These are phyloP conservation scores for Melipona beecheii DNA, from an alignment of 2,888 invertebrate genomes.

Conservation along the genomic window DNA sequence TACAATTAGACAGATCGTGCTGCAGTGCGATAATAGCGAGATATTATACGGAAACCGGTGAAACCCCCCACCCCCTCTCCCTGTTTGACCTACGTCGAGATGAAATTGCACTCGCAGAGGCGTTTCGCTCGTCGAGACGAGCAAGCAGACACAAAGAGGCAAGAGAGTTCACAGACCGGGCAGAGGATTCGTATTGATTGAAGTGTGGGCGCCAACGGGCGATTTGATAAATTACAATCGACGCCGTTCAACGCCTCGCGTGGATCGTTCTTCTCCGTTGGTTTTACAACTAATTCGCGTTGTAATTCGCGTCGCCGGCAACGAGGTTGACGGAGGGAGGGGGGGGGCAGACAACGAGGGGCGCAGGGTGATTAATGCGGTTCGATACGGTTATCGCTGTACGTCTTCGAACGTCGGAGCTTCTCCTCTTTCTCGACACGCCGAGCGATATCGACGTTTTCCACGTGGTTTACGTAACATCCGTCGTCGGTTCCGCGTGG, in stretches of 20 bases:
- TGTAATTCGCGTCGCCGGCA: constrained; percentile 51
- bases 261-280: constrained; percentile 28
- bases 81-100: constrained; percentile 1
- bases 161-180: constrained; percentile 54
- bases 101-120: constrained; percentile 25
- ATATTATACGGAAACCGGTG: constrained; percentile 26
- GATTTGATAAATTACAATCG: constrained; percentile 69
- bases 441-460: constrained; percentile 2
- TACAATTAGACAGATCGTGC: not conserved
- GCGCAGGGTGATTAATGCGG: constrained; percentile 56
- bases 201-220: constrained; percentile 71
- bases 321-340: constrained; percentile 34
- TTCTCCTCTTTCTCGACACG: constrained; percentile 4
- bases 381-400: constrained; percentile 52
- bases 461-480: constrained; percentile 19
- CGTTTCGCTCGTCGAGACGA: not conserved
- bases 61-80: constrained; percentile 12
- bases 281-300: constrained; percentile 55
- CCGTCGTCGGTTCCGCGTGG: not conserved
- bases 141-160: not conserved
- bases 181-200: constrained; percentile 72
- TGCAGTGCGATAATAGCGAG: not conserved
- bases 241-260: constrained; percentile 48
- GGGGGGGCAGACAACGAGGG: not conserved
- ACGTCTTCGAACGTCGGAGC: constrained; percentile 14